Percentiles rank a stretch among this genome's conserved stretches.
These are phyloP conservation scores for Pocillopora verrucosa DNA, from an alignment of 64 coral and sea anemone genomes.

Conservation along the genomic window DNA sequence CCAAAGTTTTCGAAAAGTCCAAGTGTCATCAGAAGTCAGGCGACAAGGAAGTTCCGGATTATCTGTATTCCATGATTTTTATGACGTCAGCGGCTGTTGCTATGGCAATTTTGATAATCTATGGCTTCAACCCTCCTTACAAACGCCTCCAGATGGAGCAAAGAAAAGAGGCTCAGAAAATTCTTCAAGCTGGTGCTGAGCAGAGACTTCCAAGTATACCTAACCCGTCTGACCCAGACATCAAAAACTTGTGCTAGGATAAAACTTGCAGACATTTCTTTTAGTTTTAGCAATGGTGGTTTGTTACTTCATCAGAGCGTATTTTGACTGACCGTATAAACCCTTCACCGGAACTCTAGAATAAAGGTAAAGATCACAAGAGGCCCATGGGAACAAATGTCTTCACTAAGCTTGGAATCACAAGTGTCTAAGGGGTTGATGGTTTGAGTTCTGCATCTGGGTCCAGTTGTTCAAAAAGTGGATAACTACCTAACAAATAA, in stretches of 20 bases:
- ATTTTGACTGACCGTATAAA: too few relatives aligned
- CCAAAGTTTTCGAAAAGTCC: not conserved
- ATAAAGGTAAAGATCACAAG: too few relatives aligned
- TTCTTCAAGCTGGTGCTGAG: not conserved
- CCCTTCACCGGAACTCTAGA: too few relatives aligned
- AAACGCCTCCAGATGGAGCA: slow-evolving; percentile 51
- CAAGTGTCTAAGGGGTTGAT: too few relatives aligned
- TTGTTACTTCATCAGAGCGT: too few relatives aligned
- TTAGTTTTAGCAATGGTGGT: too few relatives aligned
- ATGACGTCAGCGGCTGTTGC: slow-evolving; percentile 44
- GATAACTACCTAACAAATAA: too few relatives aligned
- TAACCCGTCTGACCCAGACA: not conserved
- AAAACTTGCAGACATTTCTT: not conserved
- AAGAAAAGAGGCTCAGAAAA: slow-evolving; percentile 1
- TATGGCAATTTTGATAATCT: slow-evolving; percentile 53
- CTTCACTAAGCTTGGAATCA: too few relatives aligned
- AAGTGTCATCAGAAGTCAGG: slow-evolving; percentile 22
- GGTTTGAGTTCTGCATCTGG: too few relatives aligned
- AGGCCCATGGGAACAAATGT: too few relatives aligned
- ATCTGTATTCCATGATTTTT: slow-evolving; percentile 50
- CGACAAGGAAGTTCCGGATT: slow-evolving; percentile 41
- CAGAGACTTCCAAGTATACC: not conserved
- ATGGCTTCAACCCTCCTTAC: slow-evolving; percentile 47
- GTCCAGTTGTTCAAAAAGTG: too few relatives aligned
- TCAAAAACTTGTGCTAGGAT: not conserved